Evolutionary conservation across 2,113 vertebrate species (phyloP).

Genomic region (Colius striatus): DNA sequence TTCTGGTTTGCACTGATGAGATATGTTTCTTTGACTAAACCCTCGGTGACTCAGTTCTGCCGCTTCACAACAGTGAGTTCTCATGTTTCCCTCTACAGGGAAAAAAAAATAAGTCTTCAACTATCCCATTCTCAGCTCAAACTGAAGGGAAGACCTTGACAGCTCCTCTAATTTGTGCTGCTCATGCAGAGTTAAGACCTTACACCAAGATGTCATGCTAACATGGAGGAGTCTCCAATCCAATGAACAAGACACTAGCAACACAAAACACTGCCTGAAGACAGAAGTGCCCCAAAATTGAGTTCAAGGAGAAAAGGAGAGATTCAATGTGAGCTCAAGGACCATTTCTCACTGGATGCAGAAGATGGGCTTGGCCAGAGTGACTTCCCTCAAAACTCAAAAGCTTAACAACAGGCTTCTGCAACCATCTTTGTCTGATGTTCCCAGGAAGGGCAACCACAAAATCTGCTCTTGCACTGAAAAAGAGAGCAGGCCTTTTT

Average conservation of each 20-base stretch:
- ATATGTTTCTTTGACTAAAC: conserved; percentile 65
- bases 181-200: not conserved
- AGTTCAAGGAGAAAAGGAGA: not conserved
- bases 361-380: not conserved
- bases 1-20: conserved; percentile 58
- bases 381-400: not conserved
- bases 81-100: conserved; percentile 32
- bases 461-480: not conserved
- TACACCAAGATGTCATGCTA: not conserved
- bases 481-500: not conserved
- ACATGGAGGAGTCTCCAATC: not conserved
- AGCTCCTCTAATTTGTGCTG: not conserved
- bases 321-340: not conserved
- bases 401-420: not conserved
- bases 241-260: not conserved
- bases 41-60: conserved; percentile 56
- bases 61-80: conserved; percentile 47
- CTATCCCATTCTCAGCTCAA: not conserved
- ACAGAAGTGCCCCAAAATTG: not conserved
- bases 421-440: not conserved
- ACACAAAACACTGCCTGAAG: not conserved
- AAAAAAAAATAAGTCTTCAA: not conserved
- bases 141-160: not conserved
- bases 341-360: not conserved
- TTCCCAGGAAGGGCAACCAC: not conserved